Evolutionary conservation across 2,113 vertebrate species (phyloP).

Genomic region (Lanius collurio): DNA sequence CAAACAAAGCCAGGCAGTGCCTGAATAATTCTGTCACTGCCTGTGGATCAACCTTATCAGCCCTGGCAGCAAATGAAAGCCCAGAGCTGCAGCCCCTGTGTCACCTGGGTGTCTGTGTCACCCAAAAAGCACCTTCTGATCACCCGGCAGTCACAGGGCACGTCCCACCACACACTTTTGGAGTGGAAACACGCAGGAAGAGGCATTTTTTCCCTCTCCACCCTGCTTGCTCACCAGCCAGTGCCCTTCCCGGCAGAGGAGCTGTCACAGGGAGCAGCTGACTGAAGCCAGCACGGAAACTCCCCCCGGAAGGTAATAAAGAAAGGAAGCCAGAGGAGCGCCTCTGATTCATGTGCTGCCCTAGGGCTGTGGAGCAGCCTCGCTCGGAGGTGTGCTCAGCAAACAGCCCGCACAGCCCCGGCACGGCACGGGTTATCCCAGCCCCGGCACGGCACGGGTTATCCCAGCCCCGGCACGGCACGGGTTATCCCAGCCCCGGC

Average conservation of each 20-base stretch:
- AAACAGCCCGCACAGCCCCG: fast-evolving
- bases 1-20: background rate
- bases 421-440: fast-evolving
- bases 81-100: background rate
- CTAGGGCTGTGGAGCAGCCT: background rate
- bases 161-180: fast-evolving
- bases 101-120: too few relatives aligned
- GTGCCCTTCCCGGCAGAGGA: background rate
- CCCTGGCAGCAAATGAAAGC: background rate
- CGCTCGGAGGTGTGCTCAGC: background rate
- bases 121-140: background rate
- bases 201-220: background rate
- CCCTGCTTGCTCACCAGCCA: background rate
- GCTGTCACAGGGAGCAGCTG: background rate
- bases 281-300: background rate
- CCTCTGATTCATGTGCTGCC: conserved; percentile 37
- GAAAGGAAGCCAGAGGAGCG: background rate
- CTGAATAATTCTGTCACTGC: background rate
- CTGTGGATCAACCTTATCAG: background rate
- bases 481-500: too few relatives aligned
- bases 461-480: too few relatives aligned
- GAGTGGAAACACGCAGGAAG: background rate
- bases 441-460: too few relatives aligned
- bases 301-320: conserved; percentile 26
- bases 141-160: fast-evolving